Conservation (phyloP, 2,797 vertebrate genomes). For the Trichosurus vulpecula region DNA sequence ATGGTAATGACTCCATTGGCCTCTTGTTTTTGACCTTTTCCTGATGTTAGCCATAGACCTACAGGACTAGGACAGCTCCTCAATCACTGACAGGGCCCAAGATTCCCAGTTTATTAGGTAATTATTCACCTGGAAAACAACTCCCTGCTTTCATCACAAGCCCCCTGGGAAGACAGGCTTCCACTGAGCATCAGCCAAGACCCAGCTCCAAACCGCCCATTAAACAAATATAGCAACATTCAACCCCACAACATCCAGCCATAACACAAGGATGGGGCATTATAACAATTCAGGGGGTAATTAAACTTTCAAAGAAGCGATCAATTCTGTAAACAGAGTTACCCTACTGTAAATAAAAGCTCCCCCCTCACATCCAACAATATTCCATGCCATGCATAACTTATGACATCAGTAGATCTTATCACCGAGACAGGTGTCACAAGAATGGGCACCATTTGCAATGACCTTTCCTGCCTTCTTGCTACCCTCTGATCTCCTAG, state of each 20-base stretch:
- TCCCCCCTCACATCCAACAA: slow-evolving; percentile 54
- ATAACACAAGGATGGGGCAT: slow-evolving; percentile 59
- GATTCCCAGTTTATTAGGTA: slow-evolving; percentile 51
- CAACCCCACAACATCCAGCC: slow-evolving; percentile 44
- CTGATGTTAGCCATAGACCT: background rate
- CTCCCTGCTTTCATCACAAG: slow-evolving; percentile 72
- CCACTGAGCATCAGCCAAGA: slow-evolving; percentile 58
- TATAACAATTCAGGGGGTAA: slow-evolving; percentile 45
- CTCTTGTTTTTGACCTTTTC: slow-evolving; percentile 10
- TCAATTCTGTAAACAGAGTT: slow-evolving; percentile 50
- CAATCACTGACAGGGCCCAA: slow-evolving; percentile 47
- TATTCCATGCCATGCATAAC: slow-evolving; percentile 33
- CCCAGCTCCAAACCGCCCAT: slow-evolving; percentile 23
- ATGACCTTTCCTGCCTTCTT: slow-evolving; percentile 49
- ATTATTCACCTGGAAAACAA: slow-evolving; percentile 66
- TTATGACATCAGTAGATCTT: slow-evolving; percentile 58
- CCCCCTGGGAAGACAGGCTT: slow-evolving; percentile 59
- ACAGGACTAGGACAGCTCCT: slow-evolving; percentile 54
- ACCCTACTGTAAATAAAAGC: slow-evolving; percentile 68
- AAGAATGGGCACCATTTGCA: slow-evolving; percentile 55
- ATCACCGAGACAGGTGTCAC: slow-evolving; percentile 17
- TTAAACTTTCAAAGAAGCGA: slow-evolving; percentile 65
- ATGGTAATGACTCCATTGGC: background rate
- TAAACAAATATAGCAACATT: slow-evolving; percentile 61
- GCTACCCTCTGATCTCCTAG: background rate